A percentile compares a stretch with the other conserved stretches of the same genome.
Evolutionary conservation across 2,113 vertebrate species (phyloP).

Genomic region (Todiramphus chloris): DNA sequence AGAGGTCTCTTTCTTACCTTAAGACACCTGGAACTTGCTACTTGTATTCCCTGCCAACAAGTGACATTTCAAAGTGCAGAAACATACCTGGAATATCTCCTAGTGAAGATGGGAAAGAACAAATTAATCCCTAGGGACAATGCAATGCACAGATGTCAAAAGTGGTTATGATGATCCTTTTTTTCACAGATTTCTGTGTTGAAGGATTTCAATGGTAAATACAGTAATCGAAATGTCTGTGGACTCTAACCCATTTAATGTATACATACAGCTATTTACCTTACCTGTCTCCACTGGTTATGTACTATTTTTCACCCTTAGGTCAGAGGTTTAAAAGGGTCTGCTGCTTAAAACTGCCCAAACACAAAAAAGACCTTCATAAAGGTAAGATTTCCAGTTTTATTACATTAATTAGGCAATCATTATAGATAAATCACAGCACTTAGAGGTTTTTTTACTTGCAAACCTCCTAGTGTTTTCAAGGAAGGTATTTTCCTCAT

Average conservation of each 20-base stretch:
- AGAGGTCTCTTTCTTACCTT: not conserved
- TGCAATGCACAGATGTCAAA: not conserved
- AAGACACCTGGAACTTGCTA: not conserved
- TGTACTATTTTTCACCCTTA: not conserved
- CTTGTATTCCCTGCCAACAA: not conserved
- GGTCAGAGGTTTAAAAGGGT: not conserved
- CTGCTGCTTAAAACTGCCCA: not conserved
- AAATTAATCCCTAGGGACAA: not conserved
- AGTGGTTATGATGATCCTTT: not conserved
- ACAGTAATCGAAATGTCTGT: not conserved
- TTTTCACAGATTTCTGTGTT: not conserved
- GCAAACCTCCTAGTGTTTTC: not conserved
- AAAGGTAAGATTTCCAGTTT: not conserved
- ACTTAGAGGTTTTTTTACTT: not conserved
- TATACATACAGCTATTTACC: not conserved
- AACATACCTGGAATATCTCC: rapidly evolving
- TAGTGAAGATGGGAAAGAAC: not conserved
- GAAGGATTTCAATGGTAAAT: not conserved
- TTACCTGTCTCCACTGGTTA: not conserved
- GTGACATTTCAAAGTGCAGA: not conserved
- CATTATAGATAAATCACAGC: not conserved
- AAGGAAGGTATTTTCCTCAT: not conserved
- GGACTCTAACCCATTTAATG: not conserved
- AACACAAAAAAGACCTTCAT: rapidly evolving
- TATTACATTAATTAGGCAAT: not conserved